phyloP scores from a whole-genome alignment of 2,113 vertebrate genomes.

The Hydrochoerus hydrochaeris region DNA sequence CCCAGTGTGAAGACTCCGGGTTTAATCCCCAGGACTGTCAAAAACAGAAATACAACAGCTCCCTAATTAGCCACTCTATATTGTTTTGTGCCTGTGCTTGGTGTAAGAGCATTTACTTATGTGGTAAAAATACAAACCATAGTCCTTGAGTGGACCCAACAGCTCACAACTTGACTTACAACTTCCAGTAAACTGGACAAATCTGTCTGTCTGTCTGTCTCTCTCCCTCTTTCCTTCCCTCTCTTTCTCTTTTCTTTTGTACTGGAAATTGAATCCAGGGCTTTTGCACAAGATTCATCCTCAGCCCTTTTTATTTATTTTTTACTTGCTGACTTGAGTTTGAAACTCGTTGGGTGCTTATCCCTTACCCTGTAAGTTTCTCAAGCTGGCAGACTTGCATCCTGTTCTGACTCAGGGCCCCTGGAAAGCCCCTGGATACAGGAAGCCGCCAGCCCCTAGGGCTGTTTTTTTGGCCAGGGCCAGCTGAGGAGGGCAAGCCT shows the following conservation, averaged over 20 bases:
- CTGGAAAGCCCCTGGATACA: slow-evolving; percentile 64
- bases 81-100: neutral
- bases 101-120: neutral
- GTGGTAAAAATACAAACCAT: neutral
- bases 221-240: neutral
- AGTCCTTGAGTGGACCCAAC: neutral
- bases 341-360: neutral
- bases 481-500: neutral
- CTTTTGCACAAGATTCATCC: neutral
- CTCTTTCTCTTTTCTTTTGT: neutral
- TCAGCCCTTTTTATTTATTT: neutral
- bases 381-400: slow-evolving; percentile 65
- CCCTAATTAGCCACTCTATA: neutral
- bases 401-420: slow-evolving; percentile 61
- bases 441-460: neutral
- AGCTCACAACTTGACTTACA: neutral
- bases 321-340: neutral
- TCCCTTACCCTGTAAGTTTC: slow-evolving; percentile 56
- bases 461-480: neutral
- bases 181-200: neutral
- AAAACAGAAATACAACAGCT: neutral
- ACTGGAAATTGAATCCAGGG: neutral
- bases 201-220: neutral
- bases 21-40: neutral
- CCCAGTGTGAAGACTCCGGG: neutral